These are phyloP conservation scores for Egretta garzetta DNA, from an alignment of 2,113 vertebrate genomes.

Conservation along the genomic window DNA sequence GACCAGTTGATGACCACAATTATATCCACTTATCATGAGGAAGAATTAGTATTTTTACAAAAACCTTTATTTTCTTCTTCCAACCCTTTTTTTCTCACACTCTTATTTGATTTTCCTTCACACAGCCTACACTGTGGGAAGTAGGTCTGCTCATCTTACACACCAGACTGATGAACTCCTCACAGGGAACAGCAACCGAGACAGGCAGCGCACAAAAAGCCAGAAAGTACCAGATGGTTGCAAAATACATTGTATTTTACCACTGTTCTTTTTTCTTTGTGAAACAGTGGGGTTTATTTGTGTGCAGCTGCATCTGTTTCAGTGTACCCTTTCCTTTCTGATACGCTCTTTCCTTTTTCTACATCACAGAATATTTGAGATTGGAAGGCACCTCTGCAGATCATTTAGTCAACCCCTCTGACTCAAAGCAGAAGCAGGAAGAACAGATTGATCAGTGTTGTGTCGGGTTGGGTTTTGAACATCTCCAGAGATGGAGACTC, in stretches of 20 bases:
- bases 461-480: not conserved
- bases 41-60: not conserved
- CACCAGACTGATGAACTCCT: not conserved
- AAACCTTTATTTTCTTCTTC: not conserved
- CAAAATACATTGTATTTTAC: not conserved
- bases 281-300: not conserved
- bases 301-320: not conserved
- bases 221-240: not conserved
- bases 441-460: accelerated
- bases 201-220: not conserved
- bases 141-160: not conserved
- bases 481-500: not conserved
- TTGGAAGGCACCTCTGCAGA: not conserved
- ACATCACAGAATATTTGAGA: not conserved
- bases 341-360: not conserved
- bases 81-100: not conserved
- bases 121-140: not conserved
- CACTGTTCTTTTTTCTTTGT: not conserved
- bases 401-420: not conserved
- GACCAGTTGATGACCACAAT: not conserved
- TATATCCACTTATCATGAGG: not conserved
- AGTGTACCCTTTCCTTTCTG: not conserved
- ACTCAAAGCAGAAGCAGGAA: not conserved
- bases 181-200: not conserved
- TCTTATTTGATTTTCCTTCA: not conserved